Percentiles rank a stretch among this genome's conserved stretches.
Evolutionary conservation across 2,113 vertebrate species (phyloP).

Genomic region (Helogale parvula): DNA sequence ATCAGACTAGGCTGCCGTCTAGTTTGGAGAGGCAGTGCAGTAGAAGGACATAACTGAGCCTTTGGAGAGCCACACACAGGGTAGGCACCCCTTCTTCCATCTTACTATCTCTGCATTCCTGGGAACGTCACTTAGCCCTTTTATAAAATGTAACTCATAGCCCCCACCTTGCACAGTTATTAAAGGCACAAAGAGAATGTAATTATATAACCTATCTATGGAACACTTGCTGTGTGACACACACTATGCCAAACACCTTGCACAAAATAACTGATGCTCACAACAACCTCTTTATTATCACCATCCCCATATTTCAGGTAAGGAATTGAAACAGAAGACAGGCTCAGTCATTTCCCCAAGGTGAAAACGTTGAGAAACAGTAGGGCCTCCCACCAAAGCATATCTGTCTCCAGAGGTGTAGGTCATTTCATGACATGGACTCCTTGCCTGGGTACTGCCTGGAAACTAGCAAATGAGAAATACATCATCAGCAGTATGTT

Average conservation of each 20-base stretch:
- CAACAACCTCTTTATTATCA: neutral
- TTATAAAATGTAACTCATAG: neutral
- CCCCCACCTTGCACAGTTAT: neutral
- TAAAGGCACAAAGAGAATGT: neutral
- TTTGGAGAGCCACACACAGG: too few relatives aligned
- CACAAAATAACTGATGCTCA: neutral
- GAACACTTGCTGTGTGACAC: neutral
- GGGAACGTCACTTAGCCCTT: neutral
- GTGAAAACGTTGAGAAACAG: neutral
- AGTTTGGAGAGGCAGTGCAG: neutral
- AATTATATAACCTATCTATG: neutral
- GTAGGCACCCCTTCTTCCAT: neutral
- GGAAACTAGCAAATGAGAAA: neutral
- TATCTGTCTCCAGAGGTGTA: neutral
- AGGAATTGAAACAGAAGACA: neutral
- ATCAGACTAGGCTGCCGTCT: neutral
- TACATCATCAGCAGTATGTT: neutral
- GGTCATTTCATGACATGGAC: neutral
- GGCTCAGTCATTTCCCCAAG: neutral
- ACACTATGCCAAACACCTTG: neutral
- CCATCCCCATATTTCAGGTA: neutral
- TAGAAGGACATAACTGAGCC: fast-evolving
- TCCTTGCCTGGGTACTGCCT: neutral
- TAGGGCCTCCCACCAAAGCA: neutral
- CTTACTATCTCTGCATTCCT: neutral